Evolutionary conservation across 1,140 invertebrate genomes (phyloP), one percentile per base, ranked within the genome.

Genomic region (Apis cerana): DNA sequence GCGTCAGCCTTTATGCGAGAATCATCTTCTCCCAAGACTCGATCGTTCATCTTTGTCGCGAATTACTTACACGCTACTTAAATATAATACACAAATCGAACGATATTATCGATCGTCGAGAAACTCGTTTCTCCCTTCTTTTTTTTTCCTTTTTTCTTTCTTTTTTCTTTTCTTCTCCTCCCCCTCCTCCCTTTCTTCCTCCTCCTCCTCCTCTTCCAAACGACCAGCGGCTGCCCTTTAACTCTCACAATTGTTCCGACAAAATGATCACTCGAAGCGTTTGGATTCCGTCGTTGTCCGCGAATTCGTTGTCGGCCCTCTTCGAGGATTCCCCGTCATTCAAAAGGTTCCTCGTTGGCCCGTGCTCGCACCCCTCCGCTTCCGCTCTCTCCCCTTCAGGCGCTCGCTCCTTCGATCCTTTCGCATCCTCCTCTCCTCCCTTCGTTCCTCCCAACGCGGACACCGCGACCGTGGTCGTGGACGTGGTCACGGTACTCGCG

Each of bases 201-300:
- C 33, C 4, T 4, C 33, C 33, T 4, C 5, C 33, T 43, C 15
- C 19, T 58, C 43, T 19, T 17, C 23, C 27, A n/a, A 80, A 80
- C 68, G 68, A 71, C 21, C 17, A 79, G 50, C n/a, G n/a, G n/a
- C 43, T 75, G 43, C 56, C 23, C 23, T 75, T 82, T 72, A 8
- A 10, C 43, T 83, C 82, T 94, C 93, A 94, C 91, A 94, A 92
- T 86, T 94, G 93, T 86, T 94, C 94, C 71, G 93, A 94, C 68
- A 94, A 84, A 86, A 94, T 94, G 50, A 94, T 94, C 52, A 94
- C 93, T 81, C 92, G 90, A n/a, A 94, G 90, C 78, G 94, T 93
- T 82, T 94, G 94, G 54, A 94, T 91, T 85, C 92, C 93, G 82
- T 94, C 93, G 88, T 92, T 93, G 88, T 93, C 92, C 50, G 89